Evolutionary conservation across 2,888 invertebrate genomes (phyloP).

Genomic region (Argyresthia goedartella): DNA sequence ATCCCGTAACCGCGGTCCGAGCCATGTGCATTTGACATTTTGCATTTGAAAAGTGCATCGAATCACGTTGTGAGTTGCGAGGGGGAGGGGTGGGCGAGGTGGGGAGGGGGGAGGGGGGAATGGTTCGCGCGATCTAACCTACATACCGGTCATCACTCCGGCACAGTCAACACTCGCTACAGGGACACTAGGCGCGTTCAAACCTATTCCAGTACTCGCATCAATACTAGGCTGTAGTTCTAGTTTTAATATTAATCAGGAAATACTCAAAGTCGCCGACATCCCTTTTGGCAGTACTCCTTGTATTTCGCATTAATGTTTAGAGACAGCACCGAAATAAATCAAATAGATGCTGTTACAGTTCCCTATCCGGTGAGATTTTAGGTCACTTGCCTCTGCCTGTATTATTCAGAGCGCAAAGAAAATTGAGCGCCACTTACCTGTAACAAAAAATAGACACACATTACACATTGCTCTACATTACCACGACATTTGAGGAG

Average conservation of each 20-base stretch:
- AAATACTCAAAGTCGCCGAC: too few relatives aligned
- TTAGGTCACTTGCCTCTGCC: too few relatives aligned
- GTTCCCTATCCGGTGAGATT: too few relatives aligned
- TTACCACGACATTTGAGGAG: constrained; percentile 13
- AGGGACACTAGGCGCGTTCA: constrained; percentile 62
- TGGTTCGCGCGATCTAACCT: constrained; percentile 64
- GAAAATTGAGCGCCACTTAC: constrained; percentile 26
- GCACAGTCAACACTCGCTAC: constrained; percentile 71
- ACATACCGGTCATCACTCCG: constrained; percentile 72
- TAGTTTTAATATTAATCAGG: too few relatives aligned
- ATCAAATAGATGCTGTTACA: too few relatives aligned
- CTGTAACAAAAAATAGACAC: constrained; percentile 40
- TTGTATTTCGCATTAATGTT: too few relatives aligned
- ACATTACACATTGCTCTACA: constrained; percentile 6
- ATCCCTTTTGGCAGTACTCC: too few relatives aligned
- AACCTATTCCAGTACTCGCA: too few relatives aligned
- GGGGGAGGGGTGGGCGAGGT: constrained; percentile 9
- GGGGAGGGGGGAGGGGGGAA: constrained; percentile 20
- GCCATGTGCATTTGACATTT: constrained; percentile 49
- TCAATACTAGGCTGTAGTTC: too few relatives aligned
- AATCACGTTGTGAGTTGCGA: constrained; percentile 58
- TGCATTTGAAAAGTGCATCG: constrained; percentile 46
- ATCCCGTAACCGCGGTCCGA: constrained; percentile 9
- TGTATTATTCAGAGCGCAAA: too few relatives aligned
- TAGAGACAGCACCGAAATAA: too few relatives aligned